Conservation (phyloP, 1,140 invertebrate genomes). For the Trichogramma pretiosum region DNA sequence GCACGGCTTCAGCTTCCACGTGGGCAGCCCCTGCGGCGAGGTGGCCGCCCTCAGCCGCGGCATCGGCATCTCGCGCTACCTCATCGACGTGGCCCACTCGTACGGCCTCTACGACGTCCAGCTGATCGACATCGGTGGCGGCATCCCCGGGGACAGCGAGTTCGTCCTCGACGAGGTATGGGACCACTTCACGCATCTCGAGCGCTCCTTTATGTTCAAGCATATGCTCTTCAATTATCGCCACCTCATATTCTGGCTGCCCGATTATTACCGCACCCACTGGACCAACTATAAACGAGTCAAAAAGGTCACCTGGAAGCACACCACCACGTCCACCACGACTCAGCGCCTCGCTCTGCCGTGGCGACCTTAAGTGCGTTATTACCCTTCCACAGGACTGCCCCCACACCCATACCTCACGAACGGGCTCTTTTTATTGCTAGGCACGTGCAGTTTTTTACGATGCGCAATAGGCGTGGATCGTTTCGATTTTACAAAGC, state of each 20-base stretch:
- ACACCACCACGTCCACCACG: too few relatives aligned
- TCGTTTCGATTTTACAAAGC: too few relatives aligned
- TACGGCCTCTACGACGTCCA: constrained; percentile 60
- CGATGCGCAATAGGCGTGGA: too few relatives aligned
- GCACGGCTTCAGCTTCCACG: constrained; percentile 82
- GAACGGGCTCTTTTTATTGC: too few relatives aligned
- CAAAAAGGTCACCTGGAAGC: constrained; percentile 2
- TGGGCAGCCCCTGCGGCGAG: constrained; percentile 73
- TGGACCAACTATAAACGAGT: constrained; percentile 5
- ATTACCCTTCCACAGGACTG: too few relatives aligned
- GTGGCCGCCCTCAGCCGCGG: constrained; percentile 61
- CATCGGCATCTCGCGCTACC: constrained; percentile 52
- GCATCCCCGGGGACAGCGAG: constrained; percentile 64
- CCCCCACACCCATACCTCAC: too few relatives aligned
- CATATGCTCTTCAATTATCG: constrained; percentile 15
- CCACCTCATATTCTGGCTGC: constrained; percentile 15
- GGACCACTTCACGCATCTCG: constrained; percentile 2
- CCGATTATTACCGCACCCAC: constrained; percentile 12
- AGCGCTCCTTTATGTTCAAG: constrained; percentile 7
- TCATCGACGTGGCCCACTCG: constrained; percentile 58
- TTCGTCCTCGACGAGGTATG: constrained; percentile 56
- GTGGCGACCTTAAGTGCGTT: too few relatives aligned
- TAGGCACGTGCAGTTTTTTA: too few relatives aligned
- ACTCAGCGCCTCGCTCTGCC: constrained; percentile 14
- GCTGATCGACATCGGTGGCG: constrained; percentile 76